Percentiles rank a stretch among this genome's conserved stretches.
Conservation (phyloP, 2,888 invertebrate genomes). For the Sycophila texana region DNA sequence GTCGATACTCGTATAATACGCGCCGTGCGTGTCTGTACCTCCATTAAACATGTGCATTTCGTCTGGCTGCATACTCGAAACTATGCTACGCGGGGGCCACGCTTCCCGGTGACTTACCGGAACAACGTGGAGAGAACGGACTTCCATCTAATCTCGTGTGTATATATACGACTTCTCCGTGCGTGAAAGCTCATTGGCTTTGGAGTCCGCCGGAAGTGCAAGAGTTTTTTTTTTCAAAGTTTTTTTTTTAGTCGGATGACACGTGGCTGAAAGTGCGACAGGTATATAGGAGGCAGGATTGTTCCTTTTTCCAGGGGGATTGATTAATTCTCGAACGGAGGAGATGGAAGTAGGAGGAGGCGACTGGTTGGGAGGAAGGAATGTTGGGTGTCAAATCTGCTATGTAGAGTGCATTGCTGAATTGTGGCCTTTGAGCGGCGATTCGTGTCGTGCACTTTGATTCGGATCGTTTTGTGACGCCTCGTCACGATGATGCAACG, state of each 20-base stretch:
- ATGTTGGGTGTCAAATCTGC: neutral
- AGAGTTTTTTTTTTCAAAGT: conserved; percentile 1
- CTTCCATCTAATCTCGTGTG: conserved; percentile 14
- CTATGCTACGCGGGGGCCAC: neutral
- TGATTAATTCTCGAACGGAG: neutral
- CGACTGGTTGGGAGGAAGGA: neutral
- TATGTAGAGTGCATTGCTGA: conserved; percentile 8
- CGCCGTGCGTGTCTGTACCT: neutral
- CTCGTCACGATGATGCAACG: conserved; percentile 34
- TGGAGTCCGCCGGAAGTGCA: neutral
- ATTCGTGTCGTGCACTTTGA: conserved; percentile 36
- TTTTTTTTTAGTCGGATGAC: neutral
- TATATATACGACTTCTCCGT: neutral
- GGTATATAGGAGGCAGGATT: neutral
- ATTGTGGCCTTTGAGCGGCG: conserved; percentile 13
- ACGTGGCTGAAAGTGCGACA: neutral
- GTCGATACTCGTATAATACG: neutral
- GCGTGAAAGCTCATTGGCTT: conserved; percentile 8
- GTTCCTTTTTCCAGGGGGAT: neutral
- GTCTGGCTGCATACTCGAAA: conserved; percentile 25
- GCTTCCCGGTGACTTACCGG: no score
- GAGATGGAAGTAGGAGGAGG: neutral
- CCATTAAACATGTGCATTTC: neutral
- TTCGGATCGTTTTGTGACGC: conserved; percentile 33
- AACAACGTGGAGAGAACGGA: conserved; percentile 44